Evolutionary conservation across 2,113 vertebrate species (phyloP).

Genomic region (pig (Sus scrofa)): DNA sequence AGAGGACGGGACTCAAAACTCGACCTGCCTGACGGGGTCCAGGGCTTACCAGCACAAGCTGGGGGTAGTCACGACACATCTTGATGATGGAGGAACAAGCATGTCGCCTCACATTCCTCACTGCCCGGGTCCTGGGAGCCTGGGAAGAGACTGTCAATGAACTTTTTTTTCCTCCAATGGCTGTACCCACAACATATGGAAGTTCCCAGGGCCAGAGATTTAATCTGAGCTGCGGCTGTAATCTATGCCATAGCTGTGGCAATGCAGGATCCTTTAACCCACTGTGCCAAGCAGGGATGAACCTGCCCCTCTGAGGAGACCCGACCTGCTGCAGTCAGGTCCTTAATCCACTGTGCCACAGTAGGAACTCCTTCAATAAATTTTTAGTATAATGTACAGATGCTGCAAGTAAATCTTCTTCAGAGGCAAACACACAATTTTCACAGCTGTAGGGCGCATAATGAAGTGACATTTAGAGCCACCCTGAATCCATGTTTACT

Average conservation of each 20-base stretch:
- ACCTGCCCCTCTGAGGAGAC: too few species aligned
- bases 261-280: too few species aligned
- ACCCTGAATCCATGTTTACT: background rate
- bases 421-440: background rate
- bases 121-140: conserved; percentile 94
- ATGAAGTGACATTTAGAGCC: background rate
- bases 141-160: conserved; percentile 84
- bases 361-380: background rate
- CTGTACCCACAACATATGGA: too few species aligned
- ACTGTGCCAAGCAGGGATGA: too few species aligned
- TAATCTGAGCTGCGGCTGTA: too few species aligned
- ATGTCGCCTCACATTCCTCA: conserved; percentile 97
- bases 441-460: background rate
- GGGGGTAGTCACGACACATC: conserved; percentile 96
- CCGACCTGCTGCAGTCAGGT: too few species aligned
- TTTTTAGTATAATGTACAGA: background rate
- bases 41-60: conserved; percentile 93
- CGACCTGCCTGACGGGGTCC: background rate
- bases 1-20: background rate
- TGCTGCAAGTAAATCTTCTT: background rate
- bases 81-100: conserved; percentile 97
- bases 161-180: background rate
- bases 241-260: too few species aligned
- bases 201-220: too few species aligned
- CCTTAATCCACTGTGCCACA: too few species aligned